A percentile compares a stretch with the other conserved stretches of the same genome.
phyloP scores from a whole-genome alignment of 1,140 invertebrate species.

The Drosophila willistoni region DNA sequence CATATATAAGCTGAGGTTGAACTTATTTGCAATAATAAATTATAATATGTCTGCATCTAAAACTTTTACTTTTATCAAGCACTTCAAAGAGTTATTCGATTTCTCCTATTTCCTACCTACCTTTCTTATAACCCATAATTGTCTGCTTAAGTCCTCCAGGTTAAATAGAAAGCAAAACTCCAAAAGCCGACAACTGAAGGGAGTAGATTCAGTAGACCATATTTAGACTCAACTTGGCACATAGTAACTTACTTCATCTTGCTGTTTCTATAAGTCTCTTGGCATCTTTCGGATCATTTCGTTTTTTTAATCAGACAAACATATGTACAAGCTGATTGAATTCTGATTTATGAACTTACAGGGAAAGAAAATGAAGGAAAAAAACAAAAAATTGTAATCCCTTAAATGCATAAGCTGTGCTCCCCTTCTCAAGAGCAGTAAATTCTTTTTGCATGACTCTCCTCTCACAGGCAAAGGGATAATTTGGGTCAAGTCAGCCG shows the following conservation, averaged over 20 bases:
- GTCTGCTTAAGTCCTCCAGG: no score
- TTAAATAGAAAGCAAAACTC: no score
- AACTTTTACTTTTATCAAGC: no score
- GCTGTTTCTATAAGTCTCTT: neutral
- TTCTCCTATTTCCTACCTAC: no score
- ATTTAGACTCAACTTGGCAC: neutral
- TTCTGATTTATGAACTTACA: slow-evolving; percentile 50
- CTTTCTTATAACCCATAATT: no score
- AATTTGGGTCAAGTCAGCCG: slow-evolving; percentile 37
- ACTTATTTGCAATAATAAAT: no score
- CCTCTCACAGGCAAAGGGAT: slow-evolving; percentile 27
- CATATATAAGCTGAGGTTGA: no score
- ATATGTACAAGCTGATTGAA: slow-evolving; percentile 34
- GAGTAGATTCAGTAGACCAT: neutral
- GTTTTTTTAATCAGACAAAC: slow-evolving; percentile 26
- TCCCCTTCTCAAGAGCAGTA: neutral
- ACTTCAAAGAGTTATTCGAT: no score
- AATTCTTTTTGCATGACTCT: slow-evolving; percentile 27
- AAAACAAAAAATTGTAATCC: slow-evolving; percentile 37
- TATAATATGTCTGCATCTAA: no score
- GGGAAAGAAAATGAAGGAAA: neutral
- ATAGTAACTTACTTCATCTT: neutral
- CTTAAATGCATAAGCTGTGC: slow-evolving; percentile 3
- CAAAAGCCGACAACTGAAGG: neutral
- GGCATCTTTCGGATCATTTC: neutral